A percentile compares a stretch with the other conserved stretches of the same genome.
These are phyloP conservation scores for Daphoenositta chrysoptera DNA, from an alignment of 2,113 vertebrate species.

Conservation along the genomic window DNA sequence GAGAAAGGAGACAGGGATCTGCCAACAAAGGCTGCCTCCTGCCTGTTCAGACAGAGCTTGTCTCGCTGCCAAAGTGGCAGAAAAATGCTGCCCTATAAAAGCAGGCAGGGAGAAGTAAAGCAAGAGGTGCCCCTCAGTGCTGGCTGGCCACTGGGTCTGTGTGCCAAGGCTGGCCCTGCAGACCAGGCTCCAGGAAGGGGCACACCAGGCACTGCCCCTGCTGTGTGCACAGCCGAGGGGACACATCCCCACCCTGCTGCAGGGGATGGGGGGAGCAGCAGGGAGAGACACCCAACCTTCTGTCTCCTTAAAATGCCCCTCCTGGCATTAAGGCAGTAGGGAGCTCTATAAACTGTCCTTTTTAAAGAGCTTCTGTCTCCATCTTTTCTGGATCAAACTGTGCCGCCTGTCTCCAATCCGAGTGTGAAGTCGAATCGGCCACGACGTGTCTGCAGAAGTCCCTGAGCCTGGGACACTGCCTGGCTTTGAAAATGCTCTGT, in stretches of 20 bases:
- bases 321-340: background rate
- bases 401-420: background rate
- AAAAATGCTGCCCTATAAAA: conserved; percentile 17
- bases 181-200: accelerated
- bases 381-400: background rate
- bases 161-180: background rate
- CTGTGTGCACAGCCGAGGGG: accelerated
- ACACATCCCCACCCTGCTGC: background rate
- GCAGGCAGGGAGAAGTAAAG: background rate
- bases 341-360: background rate
- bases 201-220: background rate
- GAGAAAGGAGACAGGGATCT: background rate
- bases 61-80: background rate
- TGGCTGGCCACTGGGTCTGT: background rate
- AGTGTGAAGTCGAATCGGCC: accelerated
- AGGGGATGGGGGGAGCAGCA: background rate
- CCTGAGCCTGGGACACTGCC: background rate
- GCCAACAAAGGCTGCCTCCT: background rate
- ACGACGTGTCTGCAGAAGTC: background rate
- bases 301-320: background rate
- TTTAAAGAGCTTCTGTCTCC: background rate
- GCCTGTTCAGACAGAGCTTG: conserved; percentile 59
- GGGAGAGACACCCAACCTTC: background rate
- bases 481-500: background rate
- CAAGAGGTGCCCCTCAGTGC: background rate